phyloP scores from a whole-genome alignment of 2,113 vertebrate species.

The Callithrix jacchus region DNA sequence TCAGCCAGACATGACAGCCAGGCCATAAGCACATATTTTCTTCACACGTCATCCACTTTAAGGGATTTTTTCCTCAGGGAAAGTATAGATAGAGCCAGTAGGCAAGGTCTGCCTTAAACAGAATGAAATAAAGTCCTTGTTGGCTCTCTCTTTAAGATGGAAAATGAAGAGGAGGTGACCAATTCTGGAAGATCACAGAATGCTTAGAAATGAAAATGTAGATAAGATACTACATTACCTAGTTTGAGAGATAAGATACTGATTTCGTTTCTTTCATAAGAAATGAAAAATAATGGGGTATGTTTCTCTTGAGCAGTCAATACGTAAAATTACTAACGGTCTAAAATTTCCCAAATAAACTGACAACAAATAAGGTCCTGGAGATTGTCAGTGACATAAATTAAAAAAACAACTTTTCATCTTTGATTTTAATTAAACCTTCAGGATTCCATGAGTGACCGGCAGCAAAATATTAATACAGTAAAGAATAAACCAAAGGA shows the following conservation, averaged over 20 bases:
- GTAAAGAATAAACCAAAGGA: neutral
- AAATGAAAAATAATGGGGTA: neutral
- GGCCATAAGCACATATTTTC: neutral
- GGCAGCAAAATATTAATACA: neutral
- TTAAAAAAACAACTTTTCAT: conserved; percentile 2
- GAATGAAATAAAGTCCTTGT: neutral
- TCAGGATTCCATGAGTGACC: neutral
- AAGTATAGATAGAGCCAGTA: neutral
- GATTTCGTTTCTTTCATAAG: too few species aligned
- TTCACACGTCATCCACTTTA: neutral
- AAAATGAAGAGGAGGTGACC: neutral
- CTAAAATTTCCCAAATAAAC: conserved; percentile 20
- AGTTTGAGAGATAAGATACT: too few species aligned
- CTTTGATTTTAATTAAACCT: neutral
- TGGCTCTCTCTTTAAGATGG: neutral
- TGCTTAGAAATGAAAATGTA: neutral
- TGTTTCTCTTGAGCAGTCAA: conserved; percentile 6
- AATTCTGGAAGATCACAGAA: neutral
- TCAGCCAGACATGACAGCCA: neutral
- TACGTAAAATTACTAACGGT: neutral
- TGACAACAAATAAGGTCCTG: neutral
- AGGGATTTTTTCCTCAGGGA: neutral
- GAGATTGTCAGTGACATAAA: neutral
- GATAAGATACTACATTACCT: too few species aligned
- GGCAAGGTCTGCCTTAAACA: neutral